These are phyloP conservation scores for Cheumatopsyche charites DNA, from an alignment of 1,140 invertebrate genomes.

Conservation along the genomic window DNA sequence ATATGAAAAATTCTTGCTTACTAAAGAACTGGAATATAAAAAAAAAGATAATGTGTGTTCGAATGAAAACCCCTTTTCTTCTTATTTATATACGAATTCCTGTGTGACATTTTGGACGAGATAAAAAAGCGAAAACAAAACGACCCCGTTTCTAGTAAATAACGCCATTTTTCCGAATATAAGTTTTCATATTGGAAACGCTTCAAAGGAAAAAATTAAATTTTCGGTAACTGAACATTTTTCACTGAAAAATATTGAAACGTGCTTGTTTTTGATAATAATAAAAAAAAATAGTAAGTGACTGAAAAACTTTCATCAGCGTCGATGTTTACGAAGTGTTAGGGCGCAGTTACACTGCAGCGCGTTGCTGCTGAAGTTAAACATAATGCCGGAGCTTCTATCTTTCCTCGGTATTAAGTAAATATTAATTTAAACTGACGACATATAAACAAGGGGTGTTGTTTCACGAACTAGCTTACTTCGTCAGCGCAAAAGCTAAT, in stretches of 20 bases:
- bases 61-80: no score
- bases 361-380: no score
- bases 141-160: no score
- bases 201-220: no score
- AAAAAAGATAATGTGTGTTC: no score
- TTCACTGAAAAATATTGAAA: background rate
- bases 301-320: background rate
- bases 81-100: no score
- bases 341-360: background rate
- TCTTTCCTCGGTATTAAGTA: slow-evolving; percentile 12
- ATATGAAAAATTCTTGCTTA: no score
- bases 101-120: no score
- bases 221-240: background rate
- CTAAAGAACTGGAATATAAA: no score
- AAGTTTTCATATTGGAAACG: no score
- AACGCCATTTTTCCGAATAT: no score
- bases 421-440: slow-evolving; percentile 33
- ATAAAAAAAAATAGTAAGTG: background rate
- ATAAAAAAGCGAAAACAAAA: no score
- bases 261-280: background rate
- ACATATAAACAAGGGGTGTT: slow-evolving; percentile 27
- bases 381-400: background rate
- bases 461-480: slow-evolving; percentile 25
- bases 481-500: slow-evolving; percentile 28
- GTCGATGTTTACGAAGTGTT: background rate